Evolutionary conservation across 2,797 vertebrate genomes (phyloP), one percentile per base, ranked within the genome.

Genomic region (Lepus townsendii): DNA sequence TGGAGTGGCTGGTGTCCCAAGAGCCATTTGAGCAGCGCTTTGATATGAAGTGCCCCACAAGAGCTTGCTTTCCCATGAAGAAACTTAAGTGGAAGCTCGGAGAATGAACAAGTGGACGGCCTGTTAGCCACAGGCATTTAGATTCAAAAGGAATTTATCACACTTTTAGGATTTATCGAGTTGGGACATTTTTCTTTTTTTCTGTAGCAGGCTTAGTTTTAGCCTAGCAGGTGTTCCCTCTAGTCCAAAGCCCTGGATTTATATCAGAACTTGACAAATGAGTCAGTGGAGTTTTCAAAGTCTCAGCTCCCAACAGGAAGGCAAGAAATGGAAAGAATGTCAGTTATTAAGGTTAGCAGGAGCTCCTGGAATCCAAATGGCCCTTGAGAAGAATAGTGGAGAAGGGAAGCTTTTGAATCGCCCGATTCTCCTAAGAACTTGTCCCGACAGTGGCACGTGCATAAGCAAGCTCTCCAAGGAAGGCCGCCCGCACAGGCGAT

Each of bases 401-500:
- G 73, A 38, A 94, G 20, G 47, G 63, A 63, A 83, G 68, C 66
- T 32, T 83, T 60, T 5, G 73, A 80, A 57, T 71, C 3, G 4
- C 54, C 75, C 72, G 2, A 60, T 19, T 62, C 63, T 52, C 65
- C 62, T 24, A 73, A 66, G 86, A 76, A 47, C 73, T 75, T 35
- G 82, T 60, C 86, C 38, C 8, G 80, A 72, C 52, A n/a, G 35
- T 12, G 8, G 30, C 0, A 4, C 11, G 69, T 7, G 65, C 1
- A 2, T 14, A 54, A 52, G 77, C 65, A 54, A 19, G 71, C 47
- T 94, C 96, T 92, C 82, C 47, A 54, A 82, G 88, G 95, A 94
- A 97, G 96, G 80, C 72, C 24, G 54, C 90, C 95, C 95, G 91
- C 86, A 14, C 76, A 96, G 73, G 93, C 47, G 72, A 96, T 93